phyloP scores from a whole-genome alignment of 2,888 invertebrate genomes.

The Pseudolycoriella hygida region DNA sequence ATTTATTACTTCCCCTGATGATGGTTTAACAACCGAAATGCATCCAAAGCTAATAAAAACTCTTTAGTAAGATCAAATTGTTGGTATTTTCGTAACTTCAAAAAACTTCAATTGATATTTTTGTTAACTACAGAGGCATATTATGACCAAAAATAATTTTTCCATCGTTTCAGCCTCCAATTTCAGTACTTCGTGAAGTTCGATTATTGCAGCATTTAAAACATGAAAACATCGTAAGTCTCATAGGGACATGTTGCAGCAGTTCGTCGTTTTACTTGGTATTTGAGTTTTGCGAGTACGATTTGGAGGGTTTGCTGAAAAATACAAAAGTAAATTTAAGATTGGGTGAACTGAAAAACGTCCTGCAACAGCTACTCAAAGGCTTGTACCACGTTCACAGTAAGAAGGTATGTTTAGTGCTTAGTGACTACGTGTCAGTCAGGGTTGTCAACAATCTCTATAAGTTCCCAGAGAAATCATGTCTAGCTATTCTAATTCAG shows the following conservation, averaged over 20 bases:
- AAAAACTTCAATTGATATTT: no score
- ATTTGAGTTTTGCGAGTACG: constrained; percentile 98
- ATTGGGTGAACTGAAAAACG: constrained; percentile 91
- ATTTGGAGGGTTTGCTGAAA: constrained; percentile 86
- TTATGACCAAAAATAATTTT: constrained; percentile 32
- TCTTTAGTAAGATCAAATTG: no score
- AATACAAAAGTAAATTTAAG: constrained; percentile 93
- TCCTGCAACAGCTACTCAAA: constrained; percentile 68
- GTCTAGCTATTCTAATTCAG: no score
- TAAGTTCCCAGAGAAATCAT: no score
- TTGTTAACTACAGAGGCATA: no score
- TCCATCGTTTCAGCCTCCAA: no score
- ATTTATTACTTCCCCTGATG: no score
- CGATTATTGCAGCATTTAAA: constrained; percentile 84
- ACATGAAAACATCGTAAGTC: constrained; percentile 92
- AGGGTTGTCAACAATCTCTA: no score
- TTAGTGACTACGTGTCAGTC: no score
- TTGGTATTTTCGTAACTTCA: no score
- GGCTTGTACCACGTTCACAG: constrained; percentile 92
- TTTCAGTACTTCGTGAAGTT: constrained; percentile 93
- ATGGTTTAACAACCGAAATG: no score
- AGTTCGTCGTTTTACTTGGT: constrained; percentile 51
- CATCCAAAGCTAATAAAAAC: no score
- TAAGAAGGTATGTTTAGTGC: constrained; percentile 48
- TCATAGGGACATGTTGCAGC: constrained; percentile 92